phyloP scores from a whole-genome alignment of 2,113 vertebrate genomes.

The Mobula birostris region DNA sequence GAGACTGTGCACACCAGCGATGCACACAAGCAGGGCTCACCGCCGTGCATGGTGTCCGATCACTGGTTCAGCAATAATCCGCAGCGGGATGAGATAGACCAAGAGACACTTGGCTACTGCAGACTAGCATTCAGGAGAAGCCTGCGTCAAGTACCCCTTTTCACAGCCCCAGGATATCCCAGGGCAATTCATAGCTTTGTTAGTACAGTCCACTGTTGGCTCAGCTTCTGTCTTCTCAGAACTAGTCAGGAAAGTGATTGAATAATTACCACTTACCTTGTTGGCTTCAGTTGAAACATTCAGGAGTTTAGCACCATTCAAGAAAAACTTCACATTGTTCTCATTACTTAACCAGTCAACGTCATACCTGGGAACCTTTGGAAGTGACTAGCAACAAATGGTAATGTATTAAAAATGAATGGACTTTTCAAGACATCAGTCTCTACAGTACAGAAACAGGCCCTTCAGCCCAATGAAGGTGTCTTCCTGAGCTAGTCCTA shows the following conservation, averaged over 20 bases:
- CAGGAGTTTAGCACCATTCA: neutral
- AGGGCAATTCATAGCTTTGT: neutral
- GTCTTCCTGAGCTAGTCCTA: no score
- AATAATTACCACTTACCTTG: neutral
- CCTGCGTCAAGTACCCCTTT: neutral
- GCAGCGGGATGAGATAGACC: neutral
- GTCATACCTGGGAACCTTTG: no score
- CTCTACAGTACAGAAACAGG: no score
- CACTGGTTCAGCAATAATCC: neutral
- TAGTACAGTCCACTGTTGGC: neutral
- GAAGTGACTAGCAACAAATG: no score
- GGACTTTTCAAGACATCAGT: no score
- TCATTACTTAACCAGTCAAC: neutral
- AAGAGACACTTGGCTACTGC: neutral
- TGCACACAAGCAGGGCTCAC: neutral
- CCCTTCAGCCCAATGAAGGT: no score
- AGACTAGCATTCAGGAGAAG: no score
- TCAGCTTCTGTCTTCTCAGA: neutral
- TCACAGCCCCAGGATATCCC: neutral
- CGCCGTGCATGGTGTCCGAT: neutral
- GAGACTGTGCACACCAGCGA: neutral
- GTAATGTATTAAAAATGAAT: no score
- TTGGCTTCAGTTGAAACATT: neutral
- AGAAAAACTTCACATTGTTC: neutral
- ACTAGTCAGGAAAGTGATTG: neutral